Evolutionary conservation across 1,140 invertebrate species (phyloP), one percentile per base, ranked within the genome.

Genomic region (Penaeus chinensis): DNA sequence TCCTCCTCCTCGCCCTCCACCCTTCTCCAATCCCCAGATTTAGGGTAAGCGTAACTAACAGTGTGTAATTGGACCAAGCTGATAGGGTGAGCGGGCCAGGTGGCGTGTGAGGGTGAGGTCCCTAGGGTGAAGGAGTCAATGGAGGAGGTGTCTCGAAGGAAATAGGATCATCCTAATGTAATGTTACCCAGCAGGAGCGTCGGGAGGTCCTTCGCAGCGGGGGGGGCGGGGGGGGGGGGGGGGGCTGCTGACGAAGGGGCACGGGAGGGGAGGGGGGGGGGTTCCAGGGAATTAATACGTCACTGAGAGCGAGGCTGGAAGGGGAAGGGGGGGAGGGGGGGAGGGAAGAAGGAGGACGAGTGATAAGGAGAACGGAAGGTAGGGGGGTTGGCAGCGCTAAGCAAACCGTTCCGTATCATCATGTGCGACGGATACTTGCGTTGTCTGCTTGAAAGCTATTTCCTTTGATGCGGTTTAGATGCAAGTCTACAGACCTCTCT

Each of bases 21-120:
- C 66, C 63, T 60, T 42, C 27, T 32, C 54, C 24, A 60, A 20
- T 74, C n/a, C 22, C 74, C 20, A n/a, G 24, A 61, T 32, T 24
- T 27, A 1, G 83, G 47, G 83, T 85, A 85, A 47, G 47, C 47
- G 47, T 47, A 47, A 10, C 47, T 47, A 10, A 7, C 11, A 47
- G 7, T 47, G 47, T 47, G 47, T 47, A 47, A 47, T 47, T 47
- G 47, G 47, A 47, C 47, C 47, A 47, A 47, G 7, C 11, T 47
- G 47, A 47, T 47, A 63, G 61, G 27, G 80, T 27, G 80, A 82
- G 80, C 20, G 80, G 37, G 47, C 47, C 47, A 47, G 47, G 47
- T 47, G 47, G 47, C 47, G 47, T 0, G 47, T 47, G 80, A 66
- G 80, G 37, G 19, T 65, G 22, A 80, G 54, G n/a, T 1, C 54